These are phyloP conservation scores for Rhinella marina DNA, from an alignment of 2,797 vertebrate species.

Conservation along the genomic window DNA sequence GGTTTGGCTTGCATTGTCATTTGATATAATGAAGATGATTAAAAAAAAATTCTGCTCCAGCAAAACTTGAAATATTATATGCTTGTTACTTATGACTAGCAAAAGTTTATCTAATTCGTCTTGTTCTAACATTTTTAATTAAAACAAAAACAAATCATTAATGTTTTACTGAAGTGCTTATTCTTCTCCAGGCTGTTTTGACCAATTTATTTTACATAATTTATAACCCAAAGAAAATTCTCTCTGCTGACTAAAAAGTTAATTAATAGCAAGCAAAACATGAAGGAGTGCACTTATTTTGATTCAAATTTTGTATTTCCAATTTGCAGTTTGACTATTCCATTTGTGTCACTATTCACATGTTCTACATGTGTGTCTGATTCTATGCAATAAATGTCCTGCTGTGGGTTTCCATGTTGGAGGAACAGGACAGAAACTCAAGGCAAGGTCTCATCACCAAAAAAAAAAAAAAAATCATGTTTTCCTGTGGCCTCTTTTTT, in stretches of 20 bases:
- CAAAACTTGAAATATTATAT: neutral
- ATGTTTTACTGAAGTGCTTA: constrained; percentile 9
- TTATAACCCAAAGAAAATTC: neutral
- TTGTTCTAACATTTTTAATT: constrained; percentile 21
- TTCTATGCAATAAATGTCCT: too few species aligned
- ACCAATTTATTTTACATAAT: constrained; percentile 18
- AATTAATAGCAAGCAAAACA: neutral
- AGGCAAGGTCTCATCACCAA: too few species aligned
- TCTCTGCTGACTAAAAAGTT: neutral
- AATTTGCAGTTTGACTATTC: neutral
- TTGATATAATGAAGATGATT: neutral
- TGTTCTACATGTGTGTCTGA: too few species aligned
- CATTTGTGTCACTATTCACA: neutral
- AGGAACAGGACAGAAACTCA: too few species aligned
- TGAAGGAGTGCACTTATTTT: neutral
- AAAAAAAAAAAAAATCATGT: too few species aligned
- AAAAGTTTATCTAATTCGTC: constrained; percentile 10
- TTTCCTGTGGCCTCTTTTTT: too few species aligned
- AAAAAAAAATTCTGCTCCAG: neutral
- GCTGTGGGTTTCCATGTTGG: too few species aligned
- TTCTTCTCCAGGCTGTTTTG: neutral
- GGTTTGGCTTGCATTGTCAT: neutral
- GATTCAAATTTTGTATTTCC: neutral
- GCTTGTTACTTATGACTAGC: neutral
- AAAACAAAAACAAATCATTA: constrained; percentile 21